Base-by-base conservation (phyloP, 2,113 vertebrate species). In the Oncorhynchus keta region DNA sequence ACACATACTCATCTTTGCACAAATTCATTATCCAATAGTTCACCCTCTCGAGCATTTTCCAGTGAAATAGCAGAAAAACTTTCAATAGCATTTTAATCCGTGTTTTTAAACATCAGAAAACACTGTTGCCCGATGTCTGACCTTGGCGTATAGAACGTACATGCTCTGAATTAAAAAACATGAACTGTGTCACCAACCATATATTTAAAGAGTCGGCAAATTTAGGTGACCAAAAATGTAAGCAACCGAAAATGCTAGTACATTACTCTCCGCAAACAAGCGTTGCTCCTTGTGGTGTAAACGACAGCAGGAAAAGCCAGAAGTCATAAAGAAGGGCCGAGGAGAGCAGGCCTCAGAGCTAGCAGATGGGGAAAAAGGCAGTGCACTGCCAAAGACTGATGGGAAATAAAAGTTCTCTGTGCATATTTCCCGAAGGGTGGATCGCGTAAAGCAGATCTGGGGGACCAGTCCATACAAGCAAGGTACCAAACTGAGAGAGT, bases 381-480 rank as follows among this genome's bases (percentile, higher is more conserved):
- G 39, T 68, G 8, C 67, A 39, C 12, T 24, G 59, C 59, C 59
- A 81, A 86, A 77, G 75, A 79, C 84, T 84, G 78, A 85, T 83
- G 68, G 76, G 72, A 79, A 82, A 83, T 83, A 85, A 80, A 85
- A 81, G 77, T 79, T 89, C 86, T 83, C 74, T 72, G 62, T 81
- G 66, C 70, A 30, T 86, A 88, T 85, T 79, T 80, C 61, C 85
- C 86, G 79, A 7, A 86, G 87, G 87, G 69, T 82, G 83, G 67
- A 86, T 83, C 78, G 84, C 80, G 79, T 79, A 75, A 81, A 87
- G 84, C 72, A 83, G 77, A 89, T 80, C 80, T 76, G 57, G 87
- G 35, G 75, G 81, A 89, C 90, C 90, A 89, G 90, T 91, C 83
- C 73, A 80, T 92, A 84, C 91, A 92, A 87, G 90, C 81, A 90